phyloP scores from a whole-genome alignment of 2,797 vertebrate genomes.

The Eleutherodactylus coqui region DNA sequence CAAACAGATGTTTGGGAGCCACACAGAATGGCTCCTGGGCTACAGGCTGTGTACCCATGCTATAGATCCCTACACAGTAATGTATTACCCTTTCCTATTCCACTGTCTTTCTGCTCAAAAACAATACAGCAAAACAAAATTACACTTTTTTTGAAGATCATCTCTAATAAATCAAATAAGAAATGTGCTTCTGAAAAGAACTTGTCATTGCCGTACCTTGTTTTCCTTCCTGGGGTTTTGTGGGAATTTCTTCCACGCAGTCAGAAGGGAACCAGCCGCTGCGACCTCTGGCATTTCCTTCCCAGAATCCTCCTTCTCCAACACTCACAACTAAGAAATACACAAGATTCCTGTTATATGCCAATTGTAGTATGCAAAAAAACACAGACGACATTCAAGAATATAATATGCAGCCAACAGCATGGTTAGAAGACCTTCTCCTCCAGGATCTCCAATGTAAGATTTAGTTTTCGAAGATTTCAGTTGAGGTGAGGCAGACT shows the following conservation, averaged over 20 bases:
- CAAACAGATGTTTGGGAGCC: too few relatives aligned
- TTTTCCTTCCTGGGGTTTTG: constrained; percentile 82
- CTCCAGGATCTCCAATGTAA: background rate
- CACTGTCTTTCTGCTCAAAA: too few relatives aligned
- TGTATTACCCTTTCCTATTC: too few relatives aligned
- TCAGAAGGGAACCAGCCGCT: constrained; percentile 94
- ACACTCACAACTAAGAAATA: constrained; percentile 85
- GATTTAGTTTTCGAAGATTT: background rate
- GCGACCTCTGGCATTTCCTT: constrained; percentile 90
- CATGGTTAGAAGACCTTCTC: background rate
- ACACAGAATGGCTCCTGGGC: too few relatives aligned
- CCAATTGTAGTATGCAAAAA: background rate
- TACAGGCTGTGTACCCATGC: too few relatives aligned
- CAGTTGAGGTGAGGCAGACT: too few relatives aligned
- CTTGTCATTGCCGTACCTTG: constrained; percentile 81
- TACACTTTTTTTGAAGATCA: background rate
- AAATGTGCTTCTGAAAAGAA: background rate
- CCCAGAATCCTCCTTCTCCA: constrained; percentile 94
- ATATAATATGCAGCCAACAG: background rate
- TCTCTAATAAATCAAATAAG: constrained; percentile 12
- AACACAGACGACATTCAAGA: background rate
- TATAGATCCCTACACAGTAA: too few relatives aligned
- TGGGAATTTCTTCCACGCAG: constrained; percentile 87
- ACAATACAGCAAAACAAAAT: too few relatives aligned
- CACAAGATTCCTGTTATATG: background rate